Evolutionary conservation across 35 echinoderm and acorn worm genomes (phyloP).

Genomic region (Amphiura filiformis): DNA sequence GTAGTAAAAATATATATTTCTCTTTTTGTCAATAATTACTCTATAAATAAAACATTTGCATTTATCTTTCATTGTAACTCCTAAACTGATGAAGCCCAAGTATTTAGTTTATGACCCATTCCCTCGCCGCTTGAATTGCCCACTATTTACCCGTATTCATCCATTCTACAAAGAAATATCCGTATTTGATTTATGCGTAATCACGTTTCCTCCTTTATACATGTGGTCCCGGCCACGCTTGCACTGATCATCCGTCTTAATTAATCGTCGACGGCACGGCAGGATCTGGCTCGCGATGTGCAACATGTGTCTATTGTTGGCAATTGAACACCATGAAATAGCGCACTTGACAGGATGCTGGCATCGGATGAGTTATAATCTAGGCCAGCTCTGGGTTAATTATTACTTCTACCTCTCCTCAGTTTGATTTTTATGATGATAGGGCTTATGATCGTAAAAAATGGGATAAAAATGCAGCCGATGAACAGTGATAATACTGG

Average conservation of each 20-base stretch:
- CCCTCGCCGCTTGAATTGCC: background rate
- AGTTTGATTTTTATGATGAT: too few species aligned
- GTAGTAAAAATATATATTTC: background rate
- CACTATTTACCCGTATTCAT: background rate
- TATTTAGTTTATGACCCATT: constrained; percentile 10
- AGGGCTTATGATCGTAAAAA: too few species aligned
- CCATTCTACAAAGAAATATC: constrained; percentile 26
- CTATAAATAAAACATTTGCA: background rate
- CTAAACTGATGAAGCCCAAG: background rate
- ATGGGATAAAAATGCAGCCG: too few species aligned
- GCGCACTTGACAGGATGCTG: too few species aligned
- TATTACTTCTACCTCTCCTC: too few species aligned
- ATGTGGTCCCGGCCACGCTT: background rate
- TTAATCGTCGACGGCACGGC: background rate
- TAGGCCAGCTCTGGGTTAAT: too few species aligned
- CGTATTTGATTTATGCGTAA: constrained; percentile 38
- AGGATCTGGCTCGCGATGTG: background rate
- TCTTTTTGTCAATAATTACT: constrained; percentile 7
- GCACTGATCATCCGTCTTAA: constrained; percentile 24
- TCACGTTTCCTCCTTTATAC: constrained; percentile 15
- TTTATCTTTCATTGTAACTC: background rate
- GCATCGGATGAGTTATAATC: too few species aligned
- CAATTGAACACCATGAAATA: too few species aligned
- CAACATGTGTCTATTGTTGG: background rate
- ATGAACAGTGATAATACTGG: too few species aligned